Evolutionary conservation across 2,113 vertebrate species (phyloP), one percentile per base, ranked within the genome.

Genomic region (Podilymbus podiceps): DNA sequence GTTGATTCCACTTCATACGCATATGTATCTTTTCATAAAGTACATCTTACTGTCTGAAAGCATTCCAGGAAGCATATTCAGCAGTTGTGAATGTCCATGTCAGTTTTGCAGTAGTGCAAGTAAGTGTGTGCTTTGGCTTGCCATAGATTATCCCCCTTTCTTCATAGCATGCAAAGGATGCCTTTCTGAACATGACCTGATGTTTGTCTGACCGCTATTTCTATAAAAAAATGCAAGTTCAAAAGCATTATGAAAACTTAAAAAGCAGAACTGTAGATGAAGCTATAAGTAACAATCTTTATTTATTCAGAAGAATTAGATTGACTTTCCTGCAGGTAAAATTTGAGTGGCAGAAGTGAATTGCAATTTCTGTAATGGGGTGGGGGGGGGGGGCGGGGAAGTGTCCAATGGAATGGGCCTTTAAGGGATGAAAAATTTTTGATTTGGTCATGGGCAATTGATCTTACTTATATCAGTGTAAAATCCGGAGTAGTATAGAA

Each of bases 141-240:
- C 35, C 30, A 6, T 44, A 2, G 0, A 3, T 58, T 6, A 30
- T 15, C 4, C 11, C 46, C 8, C 33, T 52, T 31, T 52, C 35
- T n/a, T 33, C 11, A 6, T 2, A 55, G 49, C 53, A 3, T 0
- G 8, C 24, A 18, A 50, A 35, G 35, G 64, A 30, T 49, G 50
- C 16, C 21, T 40, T 44, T 76, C 60, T 67, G 69, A 42, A 35
- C 44, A 1, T 11, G 46, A 27, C 42, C 19, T 40, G 50, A 9
- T 27, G 6, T 21, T 75, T 31, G 25, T 28, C 19, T 30, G 38
- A 22, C 88, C 63, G 24, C 7, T 71, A 5, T 62, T 87, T 74
- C 66, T 56, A 2, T 31, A 63, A 58, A 92, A 92, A 30, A 30
- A 15, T 40, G 12, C 55, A 49, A 44, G 15, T 31, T 50, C 23